Conservation (phyloP, 2,888 invertebrate genomes). For the Anarsia innoxiella region DNA sequence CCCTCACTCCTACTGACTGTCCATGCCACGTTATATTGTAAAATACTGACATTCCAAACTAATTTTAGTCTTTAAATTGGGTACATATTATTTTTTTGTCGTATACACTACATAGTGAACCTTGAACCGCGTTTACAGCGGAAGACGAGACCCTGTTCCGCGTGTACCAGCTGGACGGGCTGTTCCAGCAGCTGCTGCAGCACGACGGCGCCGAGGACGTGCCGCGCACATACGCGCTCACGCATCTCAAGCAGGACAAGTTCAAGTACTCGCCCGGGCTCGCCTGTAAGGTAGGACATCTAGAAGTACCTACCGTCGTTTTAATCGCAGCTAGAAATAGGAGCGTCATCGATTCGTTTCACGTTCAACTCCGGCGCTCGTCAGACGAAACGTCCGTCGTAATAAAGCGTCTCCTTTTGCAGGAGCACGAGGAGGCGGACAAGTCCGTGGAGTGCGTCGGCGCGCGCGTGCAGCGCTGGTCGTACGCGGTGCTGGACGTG, state of each 20-base stretch:
- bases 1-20: not conserved
- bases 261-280: constrained; percentile 49
- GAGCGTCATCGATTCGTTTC: too few species aligned
- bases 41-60: too few species aligned
- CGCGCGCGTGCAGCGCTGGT: constrained; percentile 49
- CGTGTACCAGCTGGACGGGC: constrained; percentile 45
- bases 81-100: too few species aligned
- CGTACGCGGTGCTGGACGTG: constrained; percentile 48
- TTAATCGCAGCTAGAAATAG: too few species aligned
- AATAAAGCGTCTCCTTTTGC: too few species aligned
- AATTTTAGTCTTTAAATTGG: too few species aligned
- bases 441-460: constrained; percentile 38
- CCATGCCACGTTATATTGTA: too few species aligned
- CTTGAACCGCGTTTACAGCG: constrained; percentile 35
- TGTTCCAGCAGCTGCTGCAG: constrained; percentile 45
- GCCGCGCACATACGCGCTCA: constrained; percentile 46
- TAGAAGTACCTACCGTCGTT: not conserved
- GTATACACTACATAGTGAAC: too few species aligned
- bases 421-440: constrained; percentile 36
- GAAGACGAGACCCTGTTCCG: constrained; percentile 50
- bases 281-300: constrained; percentile 39
- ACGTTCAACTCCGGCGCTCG: too few species aligned
- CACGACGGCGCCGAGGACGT: constrained; percentile 34
- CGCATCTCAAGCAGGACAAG: constrained; percentile 42
- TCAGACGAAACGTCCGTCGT: too few species aligned